Evolutionary conservation across 2,113 vertebrate genomes (phyloP), one percentile per base, ranked within the genome.

Genomic region (Pygoscelis adeliae): DNA sequence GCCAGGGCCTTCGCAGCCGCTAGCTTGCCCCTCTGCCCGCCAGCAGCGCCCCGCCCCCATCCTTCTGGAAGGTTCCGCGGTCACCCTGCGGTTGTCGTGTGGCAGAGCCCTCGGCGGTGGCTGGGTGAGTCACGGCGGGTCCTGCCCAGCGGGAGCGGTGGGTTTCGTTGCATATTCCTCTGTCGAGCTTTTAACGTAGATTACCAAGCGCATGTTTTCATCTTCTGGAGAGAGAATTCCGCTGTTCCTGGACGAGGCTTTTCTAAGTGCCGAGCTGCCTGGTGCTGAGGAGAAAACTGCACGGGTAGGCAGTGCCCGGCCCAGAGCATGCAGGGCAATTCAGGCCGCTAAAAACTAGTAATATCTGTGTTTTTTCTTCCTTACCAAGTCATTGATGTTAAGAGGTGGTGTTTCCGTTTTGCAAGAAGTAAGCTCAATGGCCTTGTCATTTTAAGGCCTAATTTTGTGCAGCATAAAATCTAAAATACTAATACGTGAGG

Each of bases 141-240:
- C 22, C 32, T 50, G 13, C 11, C 2, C 4, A 4, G 21, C 1
- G 0, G 10, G 6, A 2, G 2, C 0, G 0, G 10, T 7, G 6
- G 1, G 4, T 36, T 13, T 6, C 3, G 15, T 7, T 4, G 10
- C 1, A 0, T 0, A 0, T 49, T 17, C 32, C 3, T 1, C 0
- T 5, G 0, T 6, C 1, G 4, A 17, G 17, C 8, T 62, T 15
- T 61, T 13, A 10, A 2, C 0, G 2, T 2, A 10, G 8, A 3
- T 44, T 32, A 40, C 5, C 4, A 32, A 7, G 3, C 2, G 0
- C 1, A 13, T 0, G 0, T 25, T 30, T 53, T 2, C 0, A 3
- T 20, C 5, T 19, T 36, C 2, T 29, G 26, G 17, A 3, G 5
- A 19, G 4, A 47, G 29, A 21, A 20, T 29, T 6, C 1, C 0